These are phyloP conservation scores for Euura lappo DNA, from an alignment of 1,140 invertebrate species.

Conservation along the genomic window DNA sequence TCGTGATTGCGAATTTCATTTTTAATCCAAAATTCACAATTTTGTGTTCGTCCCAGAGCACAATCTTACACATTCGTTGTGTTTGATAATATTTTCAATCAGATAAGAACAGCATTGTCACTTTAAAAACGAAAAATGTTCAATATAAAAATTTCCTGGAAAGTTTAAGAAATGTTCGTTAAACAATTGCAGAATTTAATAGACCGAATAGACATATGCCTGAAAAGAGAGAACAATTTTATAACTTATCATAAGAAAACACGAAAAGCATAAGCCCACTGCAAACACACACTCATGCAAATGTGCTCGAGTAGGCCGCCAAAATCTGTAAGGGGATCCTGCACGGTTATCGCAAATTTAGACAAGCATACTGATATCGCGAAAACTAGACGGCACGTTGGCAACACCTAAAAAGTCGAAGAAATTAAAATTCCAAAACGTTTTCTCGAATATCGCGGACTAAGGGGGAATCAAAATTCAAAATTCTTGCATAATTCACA, in stretches of 20 bases:
- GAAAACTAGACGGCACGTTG: not conserved
- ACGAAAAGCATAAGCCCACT: slow-evolving; percentile 28
- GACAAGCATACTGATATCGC: not conserved
- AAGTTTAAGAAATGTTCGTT: not conserved
- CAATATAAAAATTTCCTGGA: not conserved
- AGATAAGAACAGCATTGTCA: too few species aligned
- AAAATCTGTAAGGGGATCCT: not conserved
- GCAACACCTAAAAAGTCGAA: too few species aligned
- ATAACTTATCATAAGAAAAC: not conserved
- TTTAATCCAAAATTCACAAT: too few species aligned
- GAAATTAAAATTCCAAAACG: too few species aligned
- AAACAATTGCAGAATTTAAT: not conserved
- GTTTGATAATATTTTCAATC: too few species aligned
- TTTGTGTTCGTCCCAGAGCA: too few species aligned
- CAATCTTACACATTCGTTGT: too few species aligned
- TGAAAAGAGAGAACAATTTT: not conserved
- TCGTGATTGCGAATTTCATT: too few species aligned
- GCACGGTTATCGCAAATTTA: not conserved
- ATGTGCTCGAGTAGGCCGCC: slow-evolving; percentile 21
- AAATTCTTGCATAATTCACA: too few species aligned
- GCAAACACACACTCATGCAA: slow-evolving; percentile 27
- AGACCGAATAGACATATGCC: not conserved
- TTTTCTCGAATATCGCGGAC: too few species aligned
- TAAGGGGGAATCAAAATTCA: too few species aligned
- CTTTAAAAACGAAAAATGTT: too few species aligned